Evolutionary conservation across 2,888 invertebrate species (phyloP).

Genomic region (Cephus runcator): DNA sequence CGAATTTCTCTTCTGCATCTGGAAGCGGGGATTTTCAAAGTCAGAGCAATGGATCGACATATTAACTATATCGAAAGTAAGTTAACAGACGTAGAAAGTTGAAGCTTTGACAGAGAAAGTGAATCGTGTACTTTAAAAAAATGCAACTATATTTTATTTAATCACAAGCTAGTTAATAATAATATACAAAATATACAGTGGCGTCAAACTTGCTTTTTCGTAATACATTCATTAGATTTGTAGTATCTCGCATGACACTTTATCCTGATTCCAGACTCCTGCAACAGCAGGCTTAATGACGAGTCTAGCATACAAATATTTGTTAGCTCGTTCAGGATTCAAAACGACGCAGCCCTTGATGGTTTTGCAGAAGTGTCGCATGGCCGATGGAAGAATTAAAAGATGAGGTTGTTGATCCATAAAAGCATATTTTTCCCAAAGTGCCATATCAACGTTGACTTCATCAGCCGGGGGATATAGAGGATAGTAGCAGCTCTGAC

Average conservation of each 20-base stretch:
- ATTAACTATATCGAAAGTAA: neutral
- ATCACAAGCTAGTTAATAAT: neutral
- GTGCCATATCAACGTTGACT: constrained; percentile 75
- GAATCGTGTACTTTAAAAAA: neutral
- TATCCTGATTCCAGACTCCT: constrained; percentile 41
- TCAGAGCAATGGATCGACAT: neutral
- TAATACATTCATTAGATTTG: constrained; percentile 36
- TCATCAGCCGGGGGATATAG: constrained; percentile 79
- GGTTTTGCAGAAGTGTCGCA: constrained; percentile 83
- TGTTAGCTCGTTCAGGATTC: constrained; percentile 86
- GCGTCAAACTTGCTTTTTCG: neutral
- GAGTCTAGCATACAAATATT: constrained; percentile 81
- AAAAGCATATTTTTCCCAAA: constrained; percentile 78
- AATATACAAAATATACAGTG: neutral
- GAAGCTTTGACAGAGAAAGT: neutral
- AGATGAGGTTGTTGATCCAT: constrained; percentile 83
- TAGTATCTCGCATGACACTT: constrained; percentile 54
- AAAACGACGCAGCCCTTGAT: constrained; percentile 82
- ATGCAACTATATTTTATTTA: neutral
- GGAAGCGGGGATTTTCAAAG: neutral
- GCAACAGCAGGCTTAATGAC: constrained; percentile 62
- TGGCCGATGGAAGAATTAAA: constrained; percentile 85
- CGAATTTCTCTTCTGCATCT: neutral
- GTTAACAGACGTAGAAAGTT: neutral
- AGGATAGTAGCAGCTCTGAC: constrained; percentile 86